A percentile compares a stretch with the other conserved stretches of the same genome.
Evolutionary conservation across 1,140 invertebrate species (phyloP).

Genomic region (Xylocopa sonorina): DNA sequence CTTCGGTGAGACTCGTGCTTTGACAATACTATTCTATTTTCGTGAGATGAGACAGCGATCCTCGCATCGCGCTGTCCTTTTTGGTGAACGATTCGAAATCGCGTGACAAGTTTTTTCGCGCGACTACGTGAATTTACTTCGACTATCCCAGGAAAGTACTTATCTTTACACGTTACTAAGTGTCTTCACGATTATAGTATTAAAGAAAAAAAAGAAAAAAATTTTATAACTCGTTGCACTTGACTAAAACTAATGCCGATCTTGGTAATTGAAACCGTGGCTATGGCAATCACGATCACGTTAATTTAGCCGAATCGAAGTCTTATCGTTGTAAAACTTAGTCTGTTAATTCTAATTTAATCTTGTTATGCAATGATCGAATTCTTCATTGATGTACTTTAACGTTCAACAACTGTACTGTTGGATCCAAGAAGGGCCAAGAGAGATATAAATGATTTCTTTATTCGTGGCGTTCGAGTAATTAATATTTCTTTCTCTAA

Average conservation of each 20-base stretch:
- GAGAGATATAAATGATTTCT: too few species aligned
- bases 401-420: too few species aligned
- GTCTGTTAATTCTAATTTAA: background rate
- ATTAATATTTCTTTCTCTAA: too few species aligned
- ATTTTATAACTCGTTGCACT: background rate
- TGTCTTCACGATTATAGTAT: background rate
- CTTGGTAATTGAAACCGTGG: background rate
- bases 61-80: background rate
- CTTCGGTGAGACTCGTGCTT: conserved; percentile 42
- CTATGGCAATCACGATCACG: background rate
- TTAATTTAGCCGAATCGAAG: background rate
- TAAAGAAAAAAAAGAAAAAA: too few species aligned
- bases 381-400: background rate
- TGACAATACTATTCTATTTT: conserved; percentile 47
- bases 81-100: background rate
- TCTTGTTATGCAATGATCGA: background rate
- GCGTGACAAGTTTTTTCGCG: too few species aligned
- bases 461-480: too few species aligned
- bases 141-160: background rate
- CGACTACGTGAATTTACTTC: background rate
- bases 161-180: background rate
- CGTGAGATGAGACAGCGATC: background rate
- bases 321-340: background rate
- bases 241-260: background rate
- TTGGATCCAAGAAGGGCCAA: too few species aligned